Evolutionary conservation across 2,113 vertebrate genomes (phyloP).

Genomic region (Genyomyrus donnyi): DNA sequence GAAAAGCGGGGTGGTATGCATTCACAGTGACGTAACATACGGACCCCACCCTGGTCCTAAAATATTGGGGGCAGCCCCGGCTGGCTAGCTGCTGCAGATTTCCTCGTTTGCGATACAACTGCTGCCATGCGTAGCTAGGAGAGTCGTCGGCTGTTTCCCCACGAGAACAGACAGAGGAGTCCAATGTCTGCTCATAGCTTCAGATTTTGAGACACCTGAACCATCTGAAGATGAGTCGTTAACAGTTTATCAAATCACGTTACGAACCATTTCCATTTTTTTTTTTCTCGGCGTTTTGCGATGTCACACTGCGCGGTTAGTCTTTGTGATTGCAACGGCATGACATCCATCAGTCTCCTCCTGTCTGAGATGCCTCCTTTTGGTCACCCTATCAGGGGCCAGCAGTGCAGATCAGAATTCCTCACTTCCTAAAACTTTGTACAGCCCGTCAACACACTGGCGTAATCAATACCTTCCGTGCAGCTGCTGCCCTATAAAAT

Average conservation of each 20-base stretch:
- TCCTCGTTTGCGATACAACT: constrained; percentile 48
- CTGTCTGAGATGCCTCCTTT: not conserved
- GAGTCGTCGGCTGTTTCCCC: constrained; percentile 50
- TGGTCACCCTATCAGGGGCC: constrained; percentile 43
- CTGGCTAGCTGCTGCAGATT: constrained; percentile 51
- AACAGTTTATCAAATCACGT: constrained; percentile 63
- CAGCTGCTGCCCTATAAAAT: constrained; percentile 59
- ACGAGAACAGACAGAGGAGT: constrained; percentile 37
- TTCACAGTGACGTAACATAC: not conserved
- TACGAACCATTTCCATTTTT: not conserved
- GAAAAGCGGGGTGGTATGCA: constrained; percentile 21
- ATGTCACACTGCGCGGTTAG: not conserved
- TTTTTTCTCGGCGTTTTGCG: not conserved
- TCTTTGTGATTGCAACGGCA: not conserved
- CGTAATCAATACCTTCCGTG: constrained; percentile 61
- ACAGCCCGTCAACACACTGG: constrained; percentile 34
- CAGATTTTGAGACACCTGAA: constrained; percentile 27
- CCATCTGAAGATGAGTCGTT: constrained; percentile 46
- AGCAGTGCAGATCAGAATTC: constrained; percentile 51
- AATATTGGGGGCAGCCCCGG: constrained; percentile 38
- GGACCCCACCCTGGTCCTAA: constrained; percentile 29
- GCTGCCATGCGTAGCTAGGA: constrained; percentile 26
- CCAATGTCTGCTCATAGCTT: constrained; percentile 35
- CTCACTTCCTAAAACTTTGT: constrained; percentile 56
- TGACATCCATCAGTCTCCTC: not conserved